Base-by-base conservation (phyloP, 2,888 invertebrate species). In the Blastobasis adustella region DNA sequence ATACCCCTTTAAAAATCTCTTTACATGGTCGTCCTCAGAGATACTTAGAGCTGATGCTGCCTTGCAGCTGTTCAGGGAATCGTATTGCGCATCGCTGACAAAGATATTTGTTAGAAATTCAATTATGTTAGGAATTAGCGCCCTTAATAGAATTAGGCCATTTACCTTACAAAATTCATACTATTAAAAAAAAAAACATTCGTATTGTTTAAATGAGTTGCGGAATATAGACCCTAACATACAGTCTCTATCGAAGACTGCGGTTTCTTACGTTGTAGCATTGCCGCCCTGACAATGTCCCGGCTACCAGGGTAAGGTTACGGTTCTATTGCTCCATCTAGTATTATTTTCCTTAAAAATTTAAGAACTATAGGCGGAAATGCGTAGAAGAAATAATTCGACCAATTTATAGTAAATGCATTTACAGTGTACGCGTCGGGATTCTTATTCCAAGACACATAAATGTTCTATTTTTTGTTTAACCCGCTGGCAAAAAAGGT, bases 401-500 rank as follows among this genome's bases (percentile, higher is more conserved):
- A 57, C 7, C 57, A 55, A 1, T 55, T 49, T 8, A 59, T 3
- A 6, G 55, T 55, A 0, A 54, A 55, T 7, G 41, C 39, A 0
- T 50, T 55, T n/a, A 59, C 45, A 42, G 53, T 51, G 10, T n/a
- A 46, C 0, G 57, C 52, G 38, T 49, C 53, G 1, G 58, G 58
- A 38, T 58, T 58, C 41, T 42, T 45, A n/a, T 55, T 53, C 60
- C 60, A 60, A 0, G 57, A 54, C 36, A 57, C 47, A 45, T 58
- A 60, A 9, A 9, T 52, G 0, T 10, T 5, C 49, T 59, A 62
- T 54, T 60, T 62, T 6, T 49, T 23, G 46, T 59, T 59, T 4
- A 45, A 45, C n/a, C 55, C 49, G 40, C 54, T 50, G 3, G 55
- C 60, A 44, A 58, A 59, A 0, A 62, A 39, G 49, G 60, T 60